Evolutionary conservation across 35 echinoderm and acorn worm genomes (phyloP).

Genomic region (Patiria miniata): DNA sequence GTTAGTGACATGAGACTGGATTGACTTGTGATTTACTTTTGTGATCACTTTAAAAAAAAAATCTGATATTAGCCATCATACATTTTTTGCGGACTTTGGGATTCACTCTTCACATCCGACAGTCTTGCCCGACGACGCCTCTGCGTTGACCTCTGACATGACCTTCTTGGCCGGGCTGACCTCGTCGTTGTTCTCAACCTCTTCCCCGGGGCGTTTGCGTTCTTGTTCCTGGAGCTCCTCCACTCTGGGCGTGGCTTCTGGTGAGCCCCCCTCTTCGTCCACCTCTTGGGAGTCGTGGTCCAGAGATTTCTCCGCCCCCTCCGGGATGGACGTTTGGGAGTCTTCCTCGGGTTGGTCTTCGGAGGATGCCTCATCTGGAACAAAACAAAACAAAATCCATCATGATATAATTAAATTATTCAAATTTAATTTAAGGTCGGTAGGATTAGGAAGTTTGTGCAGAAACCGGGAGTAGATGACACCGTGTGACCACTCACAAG

Average conservation of each 20-base stretch:
- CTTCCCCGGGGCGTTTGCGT: neutral
- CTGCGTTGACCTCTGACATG: neutral
- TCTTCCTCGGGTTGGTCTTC: neutral
- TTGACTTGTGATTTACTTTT: no score
- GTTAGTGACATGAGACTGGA: no score
- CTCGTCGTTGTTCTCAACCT: neutral
- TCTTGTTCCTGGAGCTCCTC: neutral
- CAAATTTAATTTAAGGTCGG: no score
- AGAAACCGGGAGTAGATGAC: no score
- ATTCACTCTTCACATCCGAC: neutral
- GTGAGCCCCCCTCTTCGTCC: neutral
- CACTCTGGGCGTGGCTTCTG: neutral
- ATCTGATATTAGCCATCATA: no score
- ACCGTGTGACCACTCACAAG: no score
- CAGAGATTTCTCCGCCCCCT: neutral
- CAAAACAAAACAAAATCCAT: no score
- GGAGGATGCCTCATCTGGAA: neutral
- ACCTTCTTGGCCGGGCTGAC: neutral
- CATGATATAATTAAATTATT: no score
- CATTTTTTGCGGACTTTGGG: no score
- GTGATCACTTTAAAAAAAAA: no score
- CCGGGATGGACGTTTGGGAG: neutral
- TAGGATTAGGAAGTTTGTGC: no score
- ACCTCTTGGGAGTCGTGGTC: conserved; percentile 12
- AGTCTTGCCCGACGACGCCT: neutral